A percentile compares a stretch with the other conserved stretches of the same genome.
Evolutionary conservation across 2,113 vertebrate species (phyloP).

Genomic region (Rallus limicola): DNA sequence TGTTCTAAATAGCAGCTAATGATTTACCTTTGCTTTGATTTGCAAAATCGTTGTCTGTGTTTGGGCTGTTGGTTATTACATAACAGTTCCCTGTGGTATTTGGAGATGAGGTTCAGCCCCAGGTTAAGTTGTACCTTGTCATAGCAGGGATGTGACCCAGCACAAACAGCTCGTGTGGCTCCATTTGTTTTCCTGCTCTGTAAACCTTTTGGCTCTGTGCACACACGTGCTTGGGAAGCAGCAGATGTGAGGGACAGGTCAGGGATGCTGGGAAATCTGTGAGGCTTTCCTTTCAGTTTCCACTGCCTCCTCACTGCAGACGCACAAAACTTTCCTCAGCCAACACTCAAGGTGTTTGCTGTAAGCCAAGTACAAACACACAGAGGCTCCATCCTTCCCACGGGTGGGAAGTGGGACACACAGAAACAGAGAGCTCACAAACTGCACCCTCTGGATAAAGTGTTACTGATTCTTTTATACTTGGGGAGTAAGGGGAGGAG

Average conservation of each 20-base stretch:
- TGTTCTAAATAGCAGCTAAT: not conserved
- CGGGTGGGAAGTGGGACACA: not conserved
- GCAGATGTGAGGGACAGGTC: constrained; percentile 56
- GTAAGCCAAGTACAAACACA: not conserved
- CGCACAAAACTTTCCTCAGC: not conserved
- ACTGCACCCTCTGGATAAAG: not conserved
- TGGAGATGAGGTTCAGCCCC: not conserved
- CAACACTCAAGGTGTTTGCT: not conserved
- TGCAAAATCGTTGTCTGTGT: not conserved
- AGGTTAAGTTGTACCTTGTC: constrained; percentile 35
- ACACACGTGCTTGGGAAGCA: not conserved
- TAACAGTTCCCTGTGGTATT: not conserved
- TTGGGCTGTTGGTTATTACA: not conserved
- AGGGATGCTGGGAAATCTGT: constrained; percentile 25
- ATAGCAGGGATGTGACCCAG: constrained; percentile 18
- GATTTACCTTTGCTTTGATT: not conserved
- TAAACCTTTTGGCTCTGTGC: not conserved
- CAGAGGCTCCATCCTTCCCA: not conserved
- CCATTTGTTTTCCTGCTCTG: not conserved
- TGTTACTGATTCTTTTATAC: not conserved
- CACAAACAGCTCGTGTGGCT: not conserved
- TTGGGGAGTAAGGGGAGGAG: not conserved
- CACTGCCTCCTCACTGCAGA: not conserved
- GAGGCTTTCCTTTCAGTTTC: constrained; percentile 10
- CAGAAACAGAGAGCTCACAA: not conserved